Percentiles rank a stretch among this genome's conserved stretches.
These are phyloP conservation scores for Sorex maritimensis DNA, from an alignment of 2,797 vertebrate species.

Conservation along the genomic window DNA sequence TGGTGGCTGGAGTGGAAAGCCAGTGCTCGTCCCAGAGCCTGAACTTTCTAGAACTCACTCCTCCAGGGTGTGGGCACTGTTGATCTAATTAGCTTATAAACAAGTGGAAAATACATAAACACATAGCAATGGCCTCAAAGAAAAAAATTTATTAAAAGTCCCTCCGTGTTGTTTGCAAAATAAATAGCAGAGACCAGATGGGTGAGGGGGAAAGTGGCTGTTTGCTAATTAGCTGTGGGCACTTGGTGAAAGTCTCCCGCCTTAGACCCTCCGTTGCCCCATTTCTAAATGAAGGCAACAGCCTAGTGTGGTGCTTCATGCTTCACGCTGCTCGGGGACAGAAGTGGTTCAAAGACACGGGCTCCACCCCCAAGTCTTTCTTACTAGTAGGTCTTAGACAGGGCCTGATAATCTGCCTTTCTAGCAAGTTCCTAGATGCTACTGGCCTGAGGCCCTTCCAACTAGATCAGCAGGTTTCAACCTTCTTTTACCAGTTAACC, in stretches of 20 bases:
- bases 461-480: no score
- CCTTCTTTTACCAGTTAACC: no score
- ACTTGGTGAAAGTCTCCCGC: not conserved
- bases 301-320: not conserved
- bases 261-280: not conserved
- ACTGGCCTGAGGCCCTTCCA: not conserved
- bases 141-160: constrained; percentile 73
- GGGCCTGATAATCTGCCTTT: not conserved
- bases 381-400: not conserved
- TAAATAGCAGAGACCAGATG: constrained; percentile 63
- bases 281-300: constrained; percentile 34
- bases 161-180: constrained; percentile 67
- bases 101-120: constrained; percentile 80
- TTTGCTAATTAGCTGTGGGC: constrained; percentile 55
- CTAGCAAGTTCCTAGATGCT: not conserved
- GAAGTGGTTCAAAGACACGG: not conserved
- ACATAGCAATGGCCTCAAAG: constrained; percentile 68
- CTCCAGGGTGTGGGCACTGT: constrained; percentile 11
- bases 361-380: not conserved
- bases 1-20: not conserved
- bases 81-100: constrained; percentile 74
- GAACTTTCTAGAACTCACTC: constrained; percentile 55
- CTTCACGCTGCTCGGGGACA: not conserved
- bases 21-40: constrained; percentile 9
- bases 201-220: not conserved